phyloP scores from a whole-genome alignment of 2,797 vertebrate species.

The Sebastes trivittatus region DNA sequence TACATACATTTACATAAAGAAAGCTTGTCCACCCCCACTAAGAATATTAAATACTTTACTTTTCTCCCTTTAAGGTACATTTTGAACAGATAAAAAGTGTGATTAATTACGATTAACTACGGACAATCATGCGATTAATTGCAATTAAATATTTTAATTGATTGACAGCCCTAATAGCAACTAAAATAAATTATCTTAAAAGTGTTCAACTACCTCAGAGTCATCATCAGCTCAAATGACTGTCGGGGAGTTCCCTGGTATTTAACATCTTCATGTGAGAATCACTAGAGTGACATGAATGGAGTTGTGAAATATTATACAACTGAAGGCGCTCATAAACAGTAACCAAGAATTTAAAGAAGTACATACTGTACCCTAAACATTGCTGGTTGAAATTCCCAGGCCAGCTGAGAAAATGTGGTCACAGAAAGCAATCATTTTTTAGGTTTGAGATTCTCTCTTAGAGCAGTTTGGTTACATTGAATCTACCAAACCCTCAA shows the following conservation, averaged over 20 bases:
- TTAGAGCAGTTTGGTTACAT: background rate
- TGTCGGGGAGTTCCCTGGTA: slow-evolving; percentile 1
- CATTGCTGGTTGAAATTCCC: slow-evolving; percentile 30
- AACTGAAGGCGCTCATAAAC: background rate
- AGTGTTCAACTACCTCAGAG: background rate
- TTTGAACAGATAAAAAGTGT: too few species aligned
- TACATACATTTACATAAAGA: too few species aligned
- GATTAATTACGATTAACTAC: too few species aligned
- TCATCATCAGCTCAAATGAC: background rate
- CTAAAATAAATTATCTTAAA: background rate
- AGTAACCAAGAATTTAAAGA: slow-evolving; percentile 20
- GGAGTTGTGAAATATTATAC: slow-evolving; percentile 4
- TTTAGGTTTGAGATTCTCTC: background rate
- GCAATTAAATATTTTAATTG: too few species aligned
- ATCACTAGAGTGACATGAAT: slow-evolving; percentile 6
- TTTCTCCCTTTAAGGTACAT: background rate
- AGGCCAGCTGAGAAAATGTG: slow-evolving; percentile 24
- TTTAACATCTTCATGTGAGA: slow-evolving; percentile 45
- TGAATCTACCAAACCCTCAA: background rate
- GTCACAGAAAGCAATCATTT: background rate
- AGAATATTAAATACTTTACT: too few species aligned
- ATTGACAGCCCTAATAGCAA: background rate
- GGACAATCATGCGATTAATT: too few species aligned
- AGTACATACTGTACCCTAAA: slow-evolving; percentile 5
- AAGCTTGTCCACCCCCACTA: too few species aligned